Percentiles rank a stretch among this genome's conserved stretches.
These are phyloP conservation scores for Phoenicopterus ruber DNA, from an alignment of 2,113 vertebrate species.

Conservation along the genomic window DNA sequence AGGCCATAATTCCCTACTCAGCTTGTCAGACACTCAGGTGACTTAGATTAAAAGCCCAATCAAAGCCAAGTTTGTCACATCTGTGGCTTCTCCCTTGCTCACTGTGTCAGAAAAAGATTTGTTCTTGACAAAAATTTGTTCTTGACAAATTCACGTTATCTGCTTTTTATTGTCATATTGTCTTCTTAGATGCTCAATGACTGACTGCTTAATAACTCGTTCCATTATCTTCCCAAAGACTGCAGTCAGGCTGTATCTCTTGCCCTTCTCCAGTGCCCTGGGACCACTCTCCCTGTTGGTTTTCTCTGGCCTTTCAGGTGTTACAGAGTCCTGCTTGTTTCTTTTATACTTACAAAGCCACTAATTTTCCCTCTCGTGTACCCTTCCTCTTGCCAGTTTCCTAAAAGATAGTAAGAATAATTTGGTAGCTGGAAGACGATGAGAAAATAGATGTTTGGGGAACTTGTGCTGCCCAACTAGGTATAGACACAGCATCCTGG, in stretches of 20 bases:
- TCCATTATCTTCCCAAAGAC: not conserved
- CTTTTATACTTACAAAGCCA: not conserved
- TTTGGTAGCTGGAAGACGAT: not conserved
- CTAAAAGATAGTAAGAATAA: not conserved
- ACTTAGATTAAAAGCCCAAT: not conserved
- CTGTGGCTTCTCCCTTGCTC: not conserved
- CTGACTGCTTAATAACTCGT: not conserved
- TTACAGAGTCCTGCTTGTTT: not conserved
- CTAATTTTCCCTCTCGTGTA: not conserved
- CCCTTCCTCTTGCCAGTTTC: not conserved
- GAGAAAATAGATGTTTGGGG: not conserved
- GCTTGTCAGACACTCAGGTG: not conserved
- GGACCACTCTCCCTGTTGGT: not conserved
- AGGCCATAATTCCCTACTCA: not conserved
- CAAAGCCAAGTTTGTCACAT: not conserved
- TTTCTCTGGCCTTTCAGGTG: not conserved
- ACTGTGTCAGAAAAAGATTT: not conserved
- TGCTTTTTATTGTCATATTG: not conserved
- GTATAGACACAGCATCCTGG: not conserved
- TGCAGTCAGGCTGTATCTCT: not conserved
- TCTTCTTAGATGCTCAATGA: not conserved
- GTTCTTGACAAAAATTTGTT: not conserved
- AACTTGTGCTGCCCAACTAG: not conserved
- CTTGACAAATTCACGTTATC: not conserved
- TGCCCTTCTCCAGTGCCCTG: not conserved